phyloP scores from a whole-genome alignment of 2,113 vertebrate genomes.

The Eudyptes chrysolophus region DNA sequence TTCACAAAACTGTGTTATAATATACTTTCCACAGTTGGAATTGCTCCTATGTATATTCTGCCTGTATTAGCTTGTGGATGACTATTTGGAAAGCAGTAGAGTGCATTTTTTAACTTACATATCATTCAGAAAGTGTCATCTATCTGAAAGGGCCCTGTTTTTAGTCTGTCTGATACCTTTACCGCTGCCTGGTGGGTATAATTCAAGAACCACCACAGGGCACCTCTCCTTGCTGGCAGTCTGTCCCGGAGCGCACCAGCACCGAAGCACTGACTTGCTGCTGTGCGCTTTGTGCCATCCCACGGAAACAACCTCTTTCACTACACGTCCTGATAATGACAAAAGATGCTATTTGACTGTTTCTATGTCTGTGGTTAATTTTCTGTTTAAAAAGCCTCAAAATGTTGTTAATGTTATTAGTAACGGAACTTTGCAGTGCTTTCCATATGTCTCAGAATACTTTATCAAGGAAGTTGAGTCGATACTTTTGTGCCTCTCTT shows the following conservation, averaged over 20 bases:
- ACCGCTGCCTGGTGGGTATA: not conserved
- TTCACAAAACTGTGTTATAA: not conserved
- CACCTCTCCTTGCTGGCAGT: not conserved
- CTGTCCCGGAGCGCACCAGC: not conserved
- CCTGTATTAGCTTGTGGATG: not conserved
- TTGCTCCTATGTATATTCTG: not conserved
- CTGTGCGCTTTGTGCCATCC: not conserved
- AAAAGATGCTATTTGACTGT: not conserved
- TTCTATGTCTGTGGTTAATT: not conserved
- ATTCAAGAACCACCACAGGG: not conserved
- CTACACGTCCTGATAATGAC: accelerated
- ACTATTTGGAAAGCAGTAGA: not conserved
- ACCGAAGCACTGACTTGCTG: accelerated
- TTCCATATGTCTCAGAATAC: not conserved
- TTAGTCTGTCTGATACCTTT: not conserved
- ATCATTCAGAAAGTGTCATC: not conserved
- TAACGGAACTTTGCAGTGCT: not conserved
- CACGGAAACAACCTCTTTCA: accelerated
- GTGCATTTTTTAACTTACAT: not conserved
- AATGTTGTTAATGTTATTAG: not conserved
- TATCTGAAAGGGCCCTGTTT: not conserved
- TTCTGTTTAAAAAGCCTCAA: not conserved
- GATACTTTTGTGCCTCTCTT: not conserved
- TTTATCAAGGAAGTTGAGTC: not conserved
- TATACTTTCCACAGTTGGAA: not conserved